phyloP scores from a whole-genome alignment of 2,888 invertebrate species.

The Leptinotarsa rubiginosa region DNA sequence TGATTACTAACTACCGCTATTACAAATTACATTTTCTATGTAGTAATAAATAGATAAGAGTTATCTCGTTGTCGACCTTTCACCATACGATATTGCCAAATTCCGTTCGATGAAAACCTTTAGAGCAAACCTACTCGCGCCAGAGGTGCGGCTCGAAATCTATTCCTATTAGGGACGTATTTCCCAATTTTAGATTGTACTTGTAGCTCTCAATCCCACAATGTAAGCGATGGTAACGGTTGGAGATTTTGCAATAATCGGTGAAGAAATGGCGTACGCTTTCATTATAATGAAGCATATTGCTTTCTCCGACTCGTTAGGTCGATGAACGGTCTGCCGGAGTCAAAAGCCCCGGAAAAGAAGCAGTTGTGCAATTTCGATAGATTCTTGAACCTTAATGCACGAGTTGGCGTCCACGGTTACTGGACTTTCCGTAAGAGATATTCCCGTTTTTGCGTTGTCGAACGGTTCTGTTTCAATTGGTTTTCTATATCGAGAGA shows the following conservation, averaged over 20 bases:
- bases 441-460: conserved; percentile 5
- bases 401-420: conserved; percentile 31
- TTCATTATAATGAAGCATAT: conserved; percentile 47
- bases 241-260: conserved; percentile 42
- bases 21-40: too few relatives aligned
- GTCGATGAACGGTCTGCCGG: conserved; percentile 45
- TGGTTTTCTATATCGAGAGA: neutral
- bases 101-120: neutral
- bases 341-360: conserved; percentile 61
- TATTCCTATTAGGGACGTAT: conserved; percentile 23
- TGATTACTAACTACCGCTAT: too few relatives aligned
- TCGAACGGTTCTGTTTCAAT: conserved; percentile 1
- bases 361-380: conserved; percentile 54
- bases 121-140: conserved; percentile 3
- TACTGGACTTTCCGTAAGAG: conserved; percentile 23
- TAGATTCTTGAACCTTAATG: conserved; percentile 48
- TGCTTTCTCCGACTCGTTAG: conserved; percentile 45
- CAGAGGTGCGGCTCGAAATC: conserved; percentile 23
- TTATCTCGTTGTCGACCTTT: neutral
- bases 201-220: conserved; percentile 27
- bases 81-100: conserved; percentile 10
- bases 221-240: conserved; percentile 42
- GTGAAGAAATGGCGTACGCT: conserved; percentile 50
- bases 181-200: conserved; percentile 31
- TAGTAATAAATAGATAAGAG: neutral